Evolutionary conservation across 2,888 invertebrate genomes (phyloP), one percentile per base, ranked within the genome.

Genomic region (Oscheius myriophilus): DNA sequence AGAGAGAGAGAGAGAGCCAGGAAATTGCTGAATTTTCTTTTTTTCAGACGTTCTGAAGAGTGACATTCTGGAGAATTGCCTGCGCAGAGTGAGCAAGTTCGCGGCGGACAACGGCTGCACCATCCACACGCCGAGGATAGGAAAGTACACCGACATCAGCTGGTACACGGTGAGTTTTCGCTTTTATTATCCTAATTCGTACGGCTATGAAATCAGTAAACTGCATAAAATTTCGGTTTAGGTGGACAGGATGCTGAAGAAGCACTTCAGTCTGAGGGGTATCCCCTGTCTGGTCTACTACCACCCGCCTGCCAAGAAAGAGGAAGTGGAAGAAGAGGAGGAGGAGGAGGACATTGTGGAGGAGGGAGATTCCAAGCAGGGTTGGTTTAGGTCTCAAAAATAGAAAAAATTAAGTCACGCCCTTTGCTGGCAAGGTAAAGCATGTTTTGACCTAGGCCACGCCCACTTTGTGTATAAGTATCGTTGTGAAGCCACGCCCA

Each of bases 171-270:
- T 53, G n/a, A 41, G 52, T 49, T 9, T 49, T 3, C 3, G 4
- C 49, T 18, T 18, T 6, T 49, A 18, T 2, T 6, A 49, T 49
- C 21, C n/a, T 49, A 6, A 6, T 9, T n/a, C 33, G 33, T 33
- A 33, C 33, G 33, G 33, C 4, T n/a, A n/a, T n/a, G n/a, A n/a
- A n/a, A n/a, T n/a, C n/a, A n/a, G n/a, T n/a, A n/a, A n/a, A n/a
- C n/a, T n/a, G n/a, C n/a, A n/a, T n/a, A n/a, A n/a, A n/a, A n/a
- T n/a, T n/a, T n/a, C n/a, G n/a, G n/a, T 63, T n/a, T n/a, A 63
- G 63, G 53, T 63, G 18, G 63, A 63, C 42, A 46, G 63, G 18
- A 33, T 63, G 23, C n/a, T 52, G 23, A 52, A 63, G 26, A 63
- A 63, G 42, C 45, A 63, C 26, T 63, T 63, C 33, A 63, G 53